A percentile compares a stretch with the other conserved stretches of the same genome.
These are phyloP conservation scores for Apocheima hispidaria DNA, from an alignment of 2,888 invertebrate genomes.

Conservation along the genomic window DNA sequence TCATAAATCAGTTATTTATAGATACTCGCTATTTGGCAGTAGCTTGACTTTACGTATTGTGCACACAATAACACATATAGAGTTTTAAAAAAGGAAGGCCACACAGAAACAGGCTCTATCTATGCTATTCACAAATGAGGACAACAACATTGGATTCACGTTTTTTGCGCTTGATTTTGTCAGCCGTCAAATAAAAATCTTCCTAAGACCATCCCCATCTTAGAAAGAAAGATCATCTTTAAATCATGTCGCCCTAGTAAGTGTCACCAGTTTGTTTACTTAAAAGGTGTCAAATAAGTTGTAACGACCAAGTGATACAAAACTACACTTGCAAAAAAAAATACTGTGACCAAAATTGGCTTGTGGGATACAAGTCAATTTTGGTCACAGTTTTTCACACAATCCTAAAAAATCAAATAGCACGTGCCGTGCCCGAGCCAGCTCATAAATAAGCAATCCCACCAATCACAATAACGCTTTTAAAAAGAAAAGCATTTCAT, in stretches of 20 bases:
- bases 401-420: slow-evolving; percentile 19
- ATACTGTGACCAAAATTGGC: not conserved
- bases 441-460: slow-evolving; percentile 34
- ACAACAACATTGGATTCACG: not conserved
- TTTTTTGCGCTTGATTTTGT: too few species aligned
- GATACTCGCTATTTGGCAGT: not conserved
- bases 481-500: slow-evolving; percentile 27
- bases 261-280: slow-evolving; percentile 39
- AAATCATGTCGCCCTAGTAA: slow-evolving; percentile 38
- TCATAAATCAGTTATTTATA: not conserved
- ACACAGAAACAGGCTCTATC: not conserved
- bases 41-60: not conserved
- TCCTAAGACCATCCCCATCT: not conserved
- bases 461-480: slow-evolving; percentile 39
- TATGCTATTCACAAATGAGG: not conserved
- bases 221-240: slow-evolving; percentile 10
- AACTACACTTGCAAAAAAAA: slow-evolving; percentile 19
- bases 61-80: not conserved
- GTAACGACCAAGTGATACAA: slow-evolving; percentile 20
- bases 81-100: too few species aligned
- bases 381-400: not conserved
- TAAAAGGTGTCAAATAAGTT: slow-evolving; percentile 21
- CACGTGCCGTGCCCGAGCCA: slow-evolving; percentile 9
- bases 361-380: not conserved
- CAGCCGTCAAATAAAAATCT: not conserved